Conservation (phyloP, 1,140 invertebrate genomes). For the Saxidomus purpurata region DNA sequence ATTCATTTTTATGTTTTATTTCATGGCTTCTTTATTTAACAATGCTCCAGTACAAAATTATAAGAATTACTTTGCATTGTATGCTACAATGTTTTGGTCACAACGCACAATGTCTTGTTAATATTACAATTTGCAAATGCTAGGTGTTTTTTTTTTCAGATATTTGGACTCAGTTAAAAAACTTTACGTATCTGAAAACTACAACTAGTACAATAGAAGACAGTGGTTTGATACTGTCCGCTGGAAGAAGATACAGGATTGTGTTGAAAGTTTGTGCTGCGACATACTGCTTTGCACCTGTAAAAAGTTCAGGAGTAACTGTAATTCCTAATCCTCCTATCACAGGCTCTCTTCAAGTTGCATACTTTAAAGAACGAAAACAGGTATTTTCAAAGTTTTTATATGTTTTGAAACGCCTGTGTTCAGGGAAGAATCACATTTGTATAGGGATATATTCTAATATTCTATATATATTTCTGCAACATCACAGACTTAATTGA, state of each 20-base stretch:
- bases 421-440: no score
- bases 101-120: no score
- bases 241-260: slow-evolving; percentile 55
- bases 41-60: no score
- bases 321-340: slow-evolving; percentile 52
- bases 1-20: background rate
- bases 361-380: background rate
- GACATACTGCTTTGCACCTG: slow-evolving; percentile 48
- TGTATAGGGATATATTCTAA: no score
- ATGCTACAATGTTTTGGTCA: no score
- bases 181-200: slow-evolving; percentile 23
- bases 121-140: no score
- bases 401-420: no score
- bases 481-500: no score
- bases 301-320: slow-evolving; percentile 65
- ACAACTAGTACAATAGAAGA: background rate
- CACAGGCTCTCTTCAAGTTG: slow-evolving; percentile 25
- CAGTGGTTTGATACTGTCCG: slow-evolving; percentile 2
- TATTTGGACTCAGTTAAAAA: slow-evolving; percentile 41
- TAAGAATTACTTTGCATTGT: no score
- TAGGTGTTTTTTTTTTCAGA: slow-evolving; percentile 40
- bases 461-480: no score
- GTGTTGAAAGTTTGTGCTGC: slow-evolving; percentile 63
- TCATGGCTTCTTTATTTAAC: background rate
- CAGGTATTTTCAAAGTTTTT: no score